These are phyloP conservation scores for Philonicus albiceps DNA, from an alignment of 2,888 invertebrate genomes.

Conservation along the genomic window DNA sequence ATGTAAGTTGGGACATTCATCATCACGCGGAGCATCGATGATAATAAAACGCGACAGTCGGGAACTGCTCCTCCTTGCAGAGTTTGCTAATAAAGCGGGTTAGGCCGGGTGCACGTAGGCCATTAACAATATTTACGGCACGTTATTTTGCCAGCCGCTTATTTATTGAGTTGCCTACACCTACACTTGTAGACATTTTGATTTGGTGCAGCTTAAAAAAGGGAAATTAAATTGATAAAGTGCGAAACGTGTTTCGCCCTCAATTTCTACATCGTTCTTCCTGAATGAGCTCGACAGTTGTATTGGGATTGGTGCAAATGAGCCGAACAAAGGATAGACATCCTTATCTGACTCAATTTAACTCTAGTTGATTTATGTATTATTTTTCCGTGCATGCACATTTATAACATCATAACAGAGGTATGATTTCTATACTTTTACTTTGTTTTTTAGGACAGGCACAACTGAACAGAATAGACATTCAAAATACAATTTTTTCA, in stretches of 20 bases:
- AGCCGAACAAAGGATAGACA: neutral
- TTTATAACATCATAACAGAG: neutral
- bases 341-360: neutral
- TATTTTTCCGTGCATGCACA: neutral
- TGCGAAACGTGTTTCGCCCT: conserved; percentile 15
- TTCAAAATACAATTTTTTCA: too few relatives aligned
- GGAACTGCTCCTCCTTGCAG: conserved; percentile 9
- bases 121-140: conserved; percentile 41
- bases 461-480: too few relatives aligned
- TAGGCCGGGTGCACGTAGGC: conserved; percentile 27
- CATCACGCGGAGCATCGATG: conserved; percentile 21
- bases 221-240: conserved; percentile 43
- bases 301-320: neutral
- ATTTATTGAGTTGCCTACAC: conserved; percentile 33
- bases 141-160: conserved; percentile 40
- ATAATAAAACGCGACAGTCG: conserved; percentile 35
- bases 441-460: neutral
- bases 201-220: conserved; percentile 42
- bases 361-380: neutral
- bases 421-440: neutral
- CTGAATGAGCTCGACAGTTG: neutral
- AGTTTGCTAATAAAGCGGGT: conserved; percentile 21
- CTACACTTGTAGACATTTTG: conserved; percentile 35
- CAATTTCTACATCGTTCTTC: neutral
- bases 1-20: conserved; percentile 29